Base-by-base conservation (phyloP, 1,140 invertebrate genomes). In the Bombus fervidus region DNA sequence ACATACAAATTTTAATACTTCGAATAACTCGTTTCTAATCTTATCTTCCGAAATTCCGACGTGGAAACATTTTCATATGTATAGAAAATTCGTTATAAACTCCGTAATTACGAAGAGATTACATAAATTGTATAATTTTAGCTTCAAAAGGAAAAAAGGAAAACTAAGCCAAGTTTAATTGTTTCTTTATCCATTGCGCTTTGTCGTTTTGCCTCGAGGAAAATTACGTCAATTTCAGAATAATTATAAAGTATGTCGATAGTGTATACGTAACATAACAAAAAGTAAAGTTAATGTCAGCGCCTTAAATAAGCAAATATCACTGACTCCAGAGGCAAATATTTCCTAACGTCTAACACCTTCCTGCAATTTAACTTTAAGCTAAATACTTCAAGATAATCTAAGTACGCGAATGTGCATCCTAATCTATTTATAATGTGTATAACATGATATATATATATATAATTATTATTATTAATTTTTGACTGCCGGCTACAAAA, bases 221-320 rank as follows among this genome's bases (percentile, higher is more conserved):
- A 80, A 73, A 85, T 80, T 68, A 41, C 15, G 64, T 43, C 28
- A 34, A 47, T 66, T 73, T 22, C 41, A 62, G 28, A 81, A 74
- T 85, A 73, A 85, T 81, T 78, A 66, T 62, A 25, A 78, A 79
- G 62, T 47, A 43, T 39, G 31, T 28, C 28, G 53, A 79, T 79
- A 62, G 71, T 10, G 6, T 18, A 22, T 22, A 22, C 18, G 18
- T 53, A 53, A 53, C 18, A 53, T 8, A 53, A 8, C 47, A 53
- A 8, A 53, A 64, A 25, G 15, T 22, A 34, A 83, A 37, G 4
- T 9, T 31, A 37, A 43, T 13, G 37, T 25, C n/a, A 18, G 10
- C 6, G 25, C 6, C 37, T 37, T 41, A 43, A 2, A 47, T 66
- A 62, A 4, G 12, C 41, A 8, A 28, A 18, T 13, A 9, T 69